phyloP scores from a whole-genome alignment of 2,113 vertebrate genomes.

The Cinclus mexicanus region DNA sequence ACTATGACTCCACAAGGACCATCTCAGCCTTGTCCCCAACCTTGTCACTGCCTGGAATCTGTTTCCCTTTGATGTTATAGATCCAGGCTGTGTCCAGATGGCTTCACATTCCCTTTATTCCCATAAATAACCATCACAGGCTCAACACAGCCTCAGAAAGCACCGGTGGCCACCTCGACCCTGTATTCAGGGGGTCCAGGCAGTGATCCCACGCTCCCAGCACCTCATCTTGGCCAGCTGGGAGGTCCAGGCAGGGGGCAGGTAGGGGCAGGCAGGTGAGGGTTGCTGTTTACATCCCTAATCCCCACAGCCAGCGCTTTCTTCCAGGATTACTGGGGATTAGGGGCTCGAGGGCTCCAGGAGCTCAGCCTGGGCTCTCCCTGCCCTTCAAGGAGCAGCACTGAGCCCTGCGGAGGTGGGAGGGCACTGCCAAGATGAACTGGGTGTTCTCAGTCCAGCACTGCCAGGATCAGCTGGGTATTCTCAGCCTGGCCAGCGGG shows the following conservation, averaged over 20 bases:
- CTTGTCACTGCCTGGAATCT: not conserved
- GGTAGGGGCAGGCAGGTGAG: not conserved
- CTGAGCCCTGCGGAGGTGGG: fast-evolving
- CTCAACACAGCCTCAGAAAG: not conserved
- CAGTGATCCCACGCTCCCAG: fast-evolving
- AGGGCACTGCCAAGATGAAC: not conserved
- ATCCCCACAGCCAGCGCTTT: not conserved
- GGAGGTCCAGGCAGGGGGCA: not conserved
- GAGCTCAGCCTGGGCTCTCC: not conserved
- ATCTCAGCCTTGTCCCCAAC: not conserved
- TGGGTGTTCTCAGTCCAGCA: not conserved
- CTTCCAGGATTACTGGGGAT: constrained; percentile 49
- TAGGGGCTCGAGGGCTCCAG: not conserved
- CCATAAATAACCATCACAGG: not conserved
- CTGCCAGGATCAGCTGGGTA: not conserved
- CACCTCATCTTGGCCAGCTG: fast-evolving
- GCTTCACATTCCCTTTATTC: not conserved
- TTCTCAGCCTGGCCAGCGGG: fast-evolving
- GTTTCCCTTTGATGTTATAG: fast-evolving
- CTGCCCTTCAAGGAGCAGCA: not conserved
- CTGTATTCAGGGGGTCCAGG: fast-evolving
- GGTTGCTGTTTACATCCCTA: not conserved
- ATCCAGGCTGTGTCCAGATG: not conserved
- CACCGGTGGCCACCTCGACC: too few relatives aligned
- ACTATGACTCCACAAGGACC: not conserved